phyloP scores from a whole-genome alignment of 1,140 invertebrate genomes.

The Apolygus lucorum region DNA sequence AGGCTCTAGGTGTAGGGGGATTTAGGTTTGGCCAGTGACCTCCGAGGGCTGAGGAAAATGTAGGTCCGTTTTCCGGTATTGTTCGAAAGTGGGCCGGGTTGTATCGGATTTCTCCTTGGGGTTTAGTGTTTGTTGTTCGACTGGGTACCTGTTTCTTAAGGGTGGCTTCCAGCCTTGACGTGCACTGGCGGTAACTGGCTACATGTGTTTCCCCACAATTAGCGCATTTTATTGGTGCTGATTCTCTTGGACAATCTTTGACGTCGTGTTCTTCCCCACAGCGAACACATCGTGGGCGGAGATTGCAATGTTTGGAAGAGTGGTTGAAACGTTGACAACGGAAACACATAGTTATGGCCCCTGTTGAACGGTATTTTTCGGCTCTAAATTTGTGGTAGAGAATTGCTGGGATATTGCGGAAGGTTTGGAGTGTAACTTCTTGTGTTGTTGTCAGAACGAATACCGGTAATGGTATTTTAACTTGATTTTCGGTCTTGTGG shows the following conservation, averaged over 20 bases:
- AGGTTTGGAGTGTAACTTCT: neutral
- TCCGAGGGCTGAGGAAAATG: neutral
- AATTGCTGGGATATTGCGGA: neutral
- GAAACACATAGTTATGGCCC: neutral
- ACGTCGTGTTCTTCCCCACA: neutral
- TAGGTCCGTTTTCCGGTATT: neutral
- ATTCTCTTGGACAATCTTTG: neutral
- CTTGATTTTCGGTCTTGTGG: neutral
- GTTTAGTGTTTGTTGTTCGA: neutral
- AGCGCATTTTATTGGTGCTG: neutral
- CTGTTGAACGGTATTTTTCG: neutral
- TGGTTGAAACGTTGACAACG: neutral
- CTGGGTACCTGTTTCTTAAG: neutral
- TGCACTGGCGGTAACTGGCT: conserved; percentile 1
- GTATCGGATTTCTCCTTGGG: too few relatives aligned
- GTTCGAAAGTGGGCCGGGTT: neutral
- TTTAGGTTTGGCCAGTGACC: neutral
- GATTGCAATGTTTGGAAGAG: neutral
- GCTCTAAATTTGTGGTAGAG: neutral
- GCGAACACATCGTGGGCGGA: neutral
- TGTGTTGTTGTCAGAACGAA: neutral
- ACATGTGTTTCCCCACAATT: neutral
- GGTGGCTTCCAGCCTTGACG: neutral
- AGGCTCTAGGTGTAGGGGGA: neutral
- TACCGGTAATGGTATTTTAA: neutral